A percentile compares a stretch with the other conserved stretches of the same genome.
These are phyloP conservation scores for Athene cunicularia DNA, from an alignment of 2,113 vertebrate species.

Conservation along the genomic window DNA sequence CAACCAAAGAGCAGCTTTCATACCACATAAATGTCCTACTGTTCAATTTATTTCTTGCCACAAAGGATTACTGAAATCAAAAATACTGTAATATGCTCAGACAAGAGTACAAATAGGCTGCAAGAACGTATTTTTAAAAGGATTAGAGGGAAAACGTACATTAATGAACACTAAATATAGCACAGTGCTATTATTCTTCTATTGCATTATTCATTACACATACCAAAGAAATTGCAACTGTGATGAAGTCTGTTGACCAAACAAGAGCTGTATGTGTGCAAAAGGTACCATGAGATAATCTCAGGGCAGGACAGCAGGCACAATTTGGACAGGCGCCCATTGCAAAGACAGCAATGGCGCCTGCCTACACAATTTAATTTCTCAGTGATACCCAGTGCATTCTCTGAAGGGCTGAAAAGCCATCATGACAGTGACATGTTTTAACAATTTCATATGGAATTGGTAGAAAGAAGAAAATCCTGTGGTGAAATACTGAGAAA, in stretches of 20 bases:
- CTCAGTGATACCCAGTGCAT: neutral
- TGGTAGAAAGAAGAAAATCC: neutral
- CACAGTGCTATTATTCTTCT: neutral
- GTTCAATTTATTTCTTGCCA: constrained; percentile 18
- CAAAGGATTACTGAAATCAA: constrained; percentile 27
- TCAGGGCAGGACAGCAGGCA: neutral
- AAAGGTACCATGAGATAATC: neutral
- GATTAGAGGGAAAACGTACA: neutral
- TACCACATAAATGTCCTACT: neutral
- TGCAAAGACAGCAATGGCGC: neutral
- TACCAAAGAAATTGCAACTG: neutral
- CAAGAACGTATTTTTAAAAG: neutral
- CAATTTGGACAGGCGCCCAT: neutral
- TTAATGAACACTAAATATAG: constrained; percentile 53
- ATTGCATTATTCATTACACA: constrained; percentile 34
- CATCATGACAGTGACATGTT: neutral
- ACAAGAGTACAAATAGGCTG: neutral
- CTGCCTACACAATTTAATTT: neutral
- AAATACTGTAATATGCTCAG: neutral
- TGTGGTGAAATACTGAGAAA: neutral
- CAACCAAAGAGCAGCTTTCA: neutral
- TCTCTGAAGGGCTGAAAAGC: neutral
- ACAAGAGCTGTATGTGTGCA: neutral
- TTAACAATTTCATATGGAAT: neutral
- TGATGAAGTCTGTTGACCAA: constrained; percentile 3